A percentile compares a stretch with the other conserved stretches of the same genome.
Conservation (phyloP, 2,113 vertebrate genomes). For the Ciconia stormi region DNA sequence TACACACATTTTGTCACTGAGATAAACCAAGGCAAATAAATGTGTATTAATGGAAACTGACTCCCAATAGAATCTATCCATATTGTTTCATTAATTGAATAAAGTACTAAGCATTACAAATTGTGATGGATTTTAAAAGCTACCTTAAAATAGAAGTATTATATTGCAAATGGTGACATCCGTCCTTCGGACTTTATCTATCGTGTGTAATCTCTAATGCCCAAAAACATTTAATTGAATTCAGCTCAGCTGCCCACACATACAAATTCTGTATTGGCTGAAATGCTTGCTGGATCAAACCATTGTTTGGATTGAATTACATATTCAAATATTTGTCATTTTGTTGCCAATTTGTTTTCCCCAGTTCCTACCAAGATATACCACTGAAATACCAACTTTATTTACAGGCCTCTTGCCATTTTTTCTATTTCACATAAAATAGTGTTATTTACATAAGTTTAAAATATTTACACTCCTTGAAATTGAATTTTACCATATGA, state of each 20-base stretch:
- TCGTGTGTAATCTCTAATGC: not conserved
- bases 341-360: not conserved
- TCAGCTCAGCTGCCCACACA: not conserved
- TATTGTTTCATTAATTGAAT: not conserved
- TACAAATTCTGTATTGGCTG: not conserved
- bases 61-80: not conserved
- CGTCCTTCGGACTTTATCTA: not conserved
- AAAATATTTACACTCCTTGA: not conserved
- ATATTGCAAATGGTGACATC: not conserved
- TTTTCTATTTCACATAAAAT: not conserved
- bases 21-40: not conserved
- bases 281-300: not conserved
- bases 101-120: not conserved
- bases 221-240: not conserved
- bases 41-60: not conserved
- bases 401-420: not conserved
- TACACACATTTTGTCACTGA: not conserved
- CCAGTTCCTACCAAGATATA: not conserved
- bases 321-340: slow-evolving; percentile 38
- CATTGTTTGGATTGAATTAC: slow-evolving; percentile 10
- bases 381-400: not conserved
- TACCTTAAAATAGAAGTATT: not conserved
- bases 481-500: not conserved
- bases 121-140: not conserved
- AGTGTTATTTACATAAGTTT: not conserved